Evolutionary conservation across 2,113 vertebrate genomes (phyloP).

Genomic region (Ochotona curzoniae): DNA sequence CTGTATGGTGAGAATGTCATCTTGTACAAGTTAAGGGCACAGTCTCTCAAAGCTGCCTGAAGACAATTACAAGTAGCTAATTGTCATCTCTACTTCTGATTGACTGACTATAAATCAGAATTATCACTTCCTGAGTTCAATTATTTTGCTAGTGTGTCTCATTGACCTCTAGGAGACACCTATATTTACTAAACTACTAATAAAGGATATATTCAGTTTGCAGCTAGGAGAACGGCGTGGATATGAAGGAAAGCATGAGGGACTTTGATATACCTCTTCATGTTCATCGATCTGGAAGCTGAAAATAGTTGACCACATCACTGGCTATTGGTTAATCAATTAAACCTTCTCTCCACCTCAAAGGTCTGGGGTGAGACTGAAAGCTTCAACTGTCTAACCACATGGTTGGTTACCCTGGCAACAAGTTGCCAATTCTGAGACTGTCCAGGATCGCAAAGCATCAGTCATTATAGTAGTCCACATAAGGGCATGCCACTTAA

Average conservation of each 20-base stretch:
- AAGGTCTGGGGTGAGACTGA: not conserved
- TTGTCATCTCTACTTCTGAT: not conserved
- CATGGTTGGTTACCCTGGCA: constrained; percentile 28
- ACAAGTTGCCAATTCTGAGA: not conserved
- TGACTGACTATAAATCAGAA: not conserved
- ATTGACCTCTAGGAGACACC: not conserved
- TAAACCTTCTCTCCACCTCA: not conserved
- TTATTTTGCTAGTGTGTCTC: not conserved
- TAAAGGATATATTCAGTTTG: not conserved
- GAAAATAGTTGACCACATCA: constrained; percentile 13
- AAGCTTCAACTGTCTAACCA: not conserved
- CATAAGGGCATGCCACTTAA: not conserved
- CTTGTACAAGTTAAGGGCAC: not conserved
- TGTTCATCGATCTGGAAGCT: not conserved
- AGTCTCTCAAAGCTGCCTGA: not conserved
- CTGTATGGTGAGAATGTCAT: not conserved
- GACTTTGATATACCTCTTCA: not conserved
- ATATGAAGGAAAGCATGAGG: not conserved
- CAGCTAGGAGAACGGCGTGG: not conserved
- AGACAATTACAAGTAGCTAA: not conserved
- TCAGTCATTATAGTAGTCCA: not conserved
- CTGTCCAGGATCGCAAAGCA: not conserved
- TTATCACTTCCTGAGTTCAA: not conserved
- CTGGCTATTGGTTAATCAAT: not conserved
- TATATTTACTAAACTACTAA: not conserved